Evolutionary conservation across 2,888 invertebrate genomes (phyloP).

Genomic region (Tetheella fluctuosa): DNA sequence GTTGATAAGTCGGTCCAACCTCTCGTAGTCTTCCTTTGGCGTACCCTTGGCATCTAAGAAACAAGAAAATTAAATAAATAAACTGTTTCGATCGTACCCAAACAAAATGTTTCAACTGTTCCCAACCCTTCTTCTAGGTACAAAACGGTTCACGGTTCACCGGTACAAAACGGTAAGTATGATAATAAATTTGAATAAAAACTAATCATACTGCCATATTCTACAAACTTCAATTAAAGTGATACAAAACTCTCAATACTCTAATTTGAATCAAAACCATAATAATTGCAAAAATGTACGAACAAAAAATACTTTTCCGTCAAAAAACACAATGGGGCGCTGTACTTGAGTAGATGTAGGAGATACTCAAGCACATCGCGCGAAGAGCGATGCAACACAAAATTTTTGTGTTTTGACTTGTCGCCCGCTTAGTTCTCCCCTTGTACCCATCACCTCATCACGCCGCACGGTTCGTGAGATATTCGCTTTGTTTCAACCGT

Average conservation of each 20-base stretch:
- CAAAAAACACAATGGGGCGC: slow-evolving; percentile 18
- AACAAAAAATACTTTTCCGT: slow-evolving; percentile 16
- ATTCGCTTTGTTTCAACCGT: slow-evolving; percentile 19
- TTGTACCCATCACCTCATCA: slow-evolving; percentile 21
- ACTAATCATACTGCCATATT: slow-evolving; percentile 14
- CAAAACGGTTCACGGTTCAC: slow-evolving; percentile 14
- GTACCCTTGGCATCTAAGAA: background rate
- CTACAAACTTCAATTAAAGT: slow-evolving; percentile 15
- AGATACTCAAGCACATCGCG: slow-evolving; percentile 19
- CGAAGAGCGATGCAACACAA: slow-evolving; percentile 19
- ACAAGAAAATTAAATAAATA: slow-evolving; percentile 10
- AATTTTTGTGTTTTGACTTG: slow-evolving; percentile 20
- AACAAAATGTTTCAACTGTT: slow-evolving; percentile 15
- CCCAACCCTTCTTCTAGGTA: slow-evolving; percentile 10
- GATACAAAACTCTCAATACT: slow-evolving; percentile 14
- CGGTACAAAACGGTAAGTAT: too few relatives aligned
- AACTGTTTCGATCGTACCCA: slow-evolving; percentile 16
- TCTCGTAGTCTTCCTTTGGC: too few relatives aligned
- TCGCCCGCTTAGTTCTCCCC: slow-evolving; percentile 22
- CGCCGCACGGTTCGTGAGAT: slow-evolving; percentile 16
- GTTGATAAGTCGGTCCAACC: too few relatives aligned
- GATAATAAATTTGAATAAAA: slow-evolving; percentile 15
- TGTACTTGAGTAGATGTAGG: too few relatives aligned
- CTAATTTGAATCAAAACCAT: slow-evolving; percentile 11
- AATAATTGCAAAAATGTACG: slow-evolving; percentile 9